phyloP scores from a whole-genome alignment of 2,888 invertebrate species.

The Nomada fabriciana region DNA sequence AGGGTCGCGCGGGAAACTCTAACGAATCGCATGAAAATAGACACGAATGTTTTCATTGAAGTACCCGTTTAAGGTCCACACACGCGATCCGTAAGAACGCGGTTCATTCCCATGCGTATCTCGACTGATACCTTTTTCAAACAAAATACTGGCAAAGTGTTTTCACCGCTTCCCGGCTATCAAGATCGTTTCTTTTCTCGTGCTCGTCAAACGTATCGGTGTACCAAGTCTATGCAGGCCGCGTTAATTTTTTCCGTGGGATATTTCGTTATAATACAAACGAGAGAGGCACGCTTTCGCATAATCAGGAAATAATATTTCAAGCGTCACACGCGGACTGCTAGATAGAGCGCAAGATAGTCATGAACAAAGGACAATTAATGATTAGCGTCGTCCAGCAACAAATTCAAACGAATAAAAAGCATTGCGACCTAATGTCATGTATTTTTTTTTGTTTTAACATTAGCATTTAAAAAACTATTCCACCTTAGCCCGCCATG shows the following conservation, averaged over 20 bases:
- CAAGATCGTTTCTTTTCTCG: not conserved
- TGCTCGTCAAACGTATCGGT: not conserved
- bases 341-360: not conserved
- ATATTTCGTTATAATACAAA: too few species aligned
- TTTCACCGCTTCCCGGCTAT: conserved; percentile 39
- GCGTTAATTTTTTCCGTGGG: too few species aligned
- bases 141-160: conserved; percentile 17
- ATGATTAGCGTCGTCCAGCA: conserved; percentile 18
- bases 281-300: too few species aligned
- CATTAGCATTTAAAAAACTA: too few species aligned
- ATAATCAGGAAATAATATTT: too few species aligned
- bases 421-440: not conserved
- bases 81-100: conserved; percentile 12
- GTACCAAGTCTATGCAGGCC: too few species aligned
- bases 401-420: not conserved
- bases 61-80: conserved; percentile 16
- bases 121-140: conserved; percentile 23
- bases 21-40: conserved; percentile 44
- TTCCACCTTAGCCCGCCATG: too few species aligned
- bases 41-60: conserved; percentile 25
- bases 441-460: not conserved
- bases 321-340: too few species aligned
- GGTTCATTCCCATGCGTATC: conserved; percentile 33
- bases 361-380: not conserved
- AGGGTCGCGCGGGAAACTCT: conserved; percentile 49